phyloP scores from a whole-genome alignment of 2,113 vertebrate genomes.

The Piaya cayana region DNA sequence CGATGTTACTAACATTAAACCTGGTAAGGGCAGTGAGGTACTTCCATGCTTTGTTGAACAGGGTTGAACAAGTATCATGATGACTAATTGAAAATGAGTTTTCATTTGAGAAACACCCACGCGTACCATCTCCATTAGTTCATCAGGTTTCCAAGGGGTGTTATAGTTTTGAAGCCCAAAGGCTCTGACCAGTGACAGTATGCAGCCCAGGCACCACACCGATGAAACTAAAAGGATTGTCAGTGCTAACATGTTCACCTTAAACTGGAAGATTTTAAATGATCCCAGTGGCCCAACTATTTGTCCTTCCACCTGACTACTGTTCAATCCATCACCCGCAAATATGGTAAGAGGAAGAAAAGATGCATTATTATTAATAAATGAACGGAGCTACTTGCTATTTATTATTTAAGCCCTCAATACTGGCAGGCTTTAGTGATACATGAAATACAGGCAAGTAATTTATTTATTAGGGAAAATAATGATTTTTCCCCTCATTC shows the following conservation, averaged over 20 bases:
- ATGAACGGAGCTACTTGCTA: constrained; percentile 83
- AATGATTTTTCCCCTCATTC: constrained; percentile 76
- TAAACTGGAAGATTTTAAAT: constrained; percentile 75
- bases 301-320: constrained; percentile 74
- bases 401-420: constrained; percentile 83
- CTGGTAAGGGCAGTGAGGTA: not conserved
- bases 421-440: constrained; percentile 77
- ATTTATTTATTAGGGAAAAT: constrained; percentile 89
- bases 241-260: constrained; percentile 61
- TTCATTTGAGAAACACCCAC: constrained; percentile 10
- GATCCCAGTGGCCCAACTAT: constrained; percentile 75
- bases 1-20: not conserved
- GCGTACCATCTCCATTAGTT: not conserved
- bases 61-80: not conserved
- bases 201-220: not conserved
- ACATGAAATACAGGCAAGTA: constrained; percentile 83
- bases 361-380: constrained; percentile 84
- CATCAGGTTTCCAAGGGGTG: constrained; percentile 24
- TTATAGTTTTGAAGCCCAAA: not conserved
- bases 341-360: constrained; percentile 64
- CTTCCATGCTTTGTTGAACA: not conserved
- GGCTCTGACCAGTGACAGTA: not conserved
- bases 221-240: constrained; percentile 55
- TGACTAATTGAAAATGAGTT: not conserved
- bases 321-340: constrained; percentile 59